Conservation (phyloP, 2,797 vertebrate species). For the Pygocentrus nattereri region DNA sequence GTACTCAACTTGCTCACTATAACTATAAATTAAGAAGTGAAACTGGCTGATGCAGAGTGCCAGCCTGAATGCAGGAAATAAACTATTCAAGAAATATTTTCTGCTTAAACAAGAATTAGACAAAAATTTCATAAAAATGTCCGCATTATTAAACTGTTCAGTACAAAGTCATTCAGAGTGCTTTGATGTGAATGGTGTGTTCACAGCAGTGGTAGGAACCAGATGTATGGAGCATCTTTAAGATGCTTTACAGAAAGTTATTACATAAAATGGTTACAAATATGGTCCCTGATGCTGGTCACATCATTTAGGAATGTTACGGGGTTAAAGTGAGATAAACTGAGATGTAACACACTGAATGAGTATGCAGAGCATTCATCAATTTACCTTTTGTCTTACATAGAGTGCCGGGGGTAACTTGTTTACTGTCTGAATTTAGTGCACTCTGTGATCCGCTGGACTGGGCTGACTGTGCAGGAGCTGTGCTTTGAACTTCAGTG, state of each 20-base stretch:
- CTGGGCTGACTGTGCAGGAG: not conserved
- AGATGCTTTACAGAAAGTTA: no score
- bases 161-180: no score
- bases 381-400: constrained; percentile 53
- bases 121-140: no score
- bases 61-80: not conserved
- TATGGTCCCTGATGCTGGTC: no score
- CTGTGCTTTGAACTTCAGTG: not conserved
- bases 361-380: not conserved
- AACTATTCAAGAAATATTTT: not conserved
- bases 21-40: constrained; percentile 1
- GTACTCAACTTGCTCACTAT: not conserved
- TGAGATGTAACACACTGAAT: not conserved
- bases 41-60: not conserved
- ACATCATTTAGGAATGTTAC: not conserved
- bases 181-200: no score
- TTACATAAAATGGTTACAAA: no score
- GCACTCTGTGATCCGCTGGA: constrained; percentile 39
- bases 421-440: constrained; percentile 13
- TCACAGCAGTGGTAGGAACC: no score
- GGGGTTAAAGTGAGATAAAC: no score
- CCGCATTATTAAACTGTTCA: no score
- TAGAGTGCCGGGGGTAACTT: constrained; percentile 2
- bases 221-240: no score
- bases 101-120: not conserved